Evolutionary conservation across 1,140 invertebrate species (phyloP).

Genomic region (Conus ventricosus): DNA sequence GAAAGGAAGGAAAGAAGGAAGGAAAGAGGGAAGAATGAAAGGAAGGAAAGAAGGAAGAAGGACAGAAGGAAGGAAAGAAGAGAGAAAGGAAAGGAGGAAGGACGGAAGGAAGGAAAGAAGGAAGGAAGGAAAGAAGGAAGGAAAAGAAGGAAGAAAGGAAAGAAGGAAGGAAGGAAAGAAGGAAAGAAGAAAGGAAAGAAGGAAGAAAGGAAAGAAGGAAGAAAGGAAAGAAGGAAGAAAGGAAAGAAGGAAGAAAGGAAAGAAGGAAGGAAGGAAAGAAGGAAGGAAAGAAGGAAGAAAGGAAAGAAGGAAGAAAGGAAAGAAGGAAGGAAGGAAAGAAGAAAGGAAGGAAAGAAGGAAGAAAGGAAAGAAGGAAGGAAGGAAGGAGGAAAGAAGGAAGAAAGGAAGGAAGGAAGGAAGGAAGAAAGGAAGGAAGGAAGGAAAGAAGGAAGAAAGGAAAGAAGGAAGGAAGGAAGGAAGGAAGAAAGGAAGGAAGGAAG

Average conservation of each 20-base stretch:
- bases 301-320: slow-evolving; percentile 77
- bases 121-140: slow-evolving; percentile 75
- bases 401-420: slow-evolving; percentile 4
- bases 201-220: slow-evolving; percentile 70
- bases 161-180: slow-evolving; percentile 78
- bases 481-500: slow-evolving; percentile 7
- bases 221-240: slow-evolving; percentile 76
- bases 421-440: slow-evolving; percentile 14
- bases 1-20: slow-evolving; percentile 31
- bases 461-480: not conserved
- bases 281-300: slow-evolving; percentile 72
- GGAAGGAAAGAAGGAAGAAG: slow-evolving; percentile 51
- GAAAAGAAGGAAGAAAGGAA: slow-evolving; percentile 71
- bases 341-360: slow-evolving; percentile 75
- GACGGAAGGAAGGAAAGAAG: slow-evolving; percentile 78
- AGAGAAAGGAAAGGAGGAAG: too few relatives aligned
- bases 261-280: slow-evolving; percentile 46
- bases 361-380: slow-evolving; percentile 50
- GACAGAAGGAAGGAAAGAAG: too few relatives aligned
- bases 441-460: slow-evolving; percentile 8
- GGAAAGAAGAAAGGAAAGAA: slow-evolving; percentile 50
- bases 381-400: slow-evolving; percentile 21
- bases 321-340: slow-evolving; percentile 72
- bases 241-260: slow-evolving; percentile 74
- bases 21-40: slow-evolving; percentile 56